Conservation (phyloP, 2,888 invertebrate species). For the Napeogenes inachia region DNA sequence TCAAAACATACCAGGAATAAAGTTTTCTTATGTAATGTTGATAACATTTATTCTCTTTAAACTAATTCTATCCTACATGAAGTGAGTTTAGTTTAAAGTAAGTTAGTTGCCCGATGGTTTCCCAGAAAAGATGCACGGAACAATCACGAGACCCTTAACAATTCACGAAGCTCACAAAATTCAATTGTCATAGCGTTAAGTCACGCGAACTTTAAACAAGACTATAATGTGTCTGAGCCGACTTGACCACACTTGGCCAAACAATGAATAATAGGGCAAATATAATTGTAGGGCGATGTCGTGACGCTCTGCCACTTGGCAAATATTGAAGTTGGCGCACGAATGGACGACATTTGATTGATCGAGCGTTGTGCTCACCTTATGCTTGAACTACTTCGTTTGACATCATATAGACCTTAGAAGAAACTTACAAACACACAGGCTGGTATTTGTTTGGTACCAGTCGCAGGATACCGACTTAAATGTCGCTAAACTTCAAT, state of each 20-base stretch:
- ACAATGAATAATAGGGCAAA: slow-evolving; percentile 73
- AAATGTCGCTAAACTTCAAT: no score
- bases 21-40: neutral
- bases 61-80: no score
- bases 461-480: no score
- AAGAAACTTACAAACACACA: slow-evolving; percentile 1
- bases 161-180: slow-evolving; percentile 45
- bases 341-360: slow-evolving; percentile 71
- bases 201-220: slow-evolving; percentile 59
- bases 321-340: slow-evolving; percentile 66
- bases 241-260: slow-evolving; percentile 45
- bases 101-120: slow-evolving; percentile 15
- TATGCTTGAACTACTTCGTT: slow-evolving; percentile 26
- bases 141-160: slow-evolving; percentile 38
- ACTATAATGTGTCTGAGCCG: slow-evolving; percentile 35
- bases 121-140: slow-evolving; percentile 18
- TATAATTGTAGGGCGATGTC: slow-evolving; percentile 48
- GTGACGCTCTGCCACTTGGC: slow-evolving; percentile 54
- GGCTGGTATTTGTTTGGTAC: no score
- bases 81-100: no score
- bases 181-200: slow-evolving; percentile 56
- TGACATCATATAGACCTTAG: neutral
- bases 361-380: slow-evolving; percentile 53
- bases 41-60: neutral
- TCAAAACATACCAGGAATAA: neutral